phyloP scores from a whole-genome alignment of 2,888 invertebrate species.

The Epirrhoe tristata region DNA sequence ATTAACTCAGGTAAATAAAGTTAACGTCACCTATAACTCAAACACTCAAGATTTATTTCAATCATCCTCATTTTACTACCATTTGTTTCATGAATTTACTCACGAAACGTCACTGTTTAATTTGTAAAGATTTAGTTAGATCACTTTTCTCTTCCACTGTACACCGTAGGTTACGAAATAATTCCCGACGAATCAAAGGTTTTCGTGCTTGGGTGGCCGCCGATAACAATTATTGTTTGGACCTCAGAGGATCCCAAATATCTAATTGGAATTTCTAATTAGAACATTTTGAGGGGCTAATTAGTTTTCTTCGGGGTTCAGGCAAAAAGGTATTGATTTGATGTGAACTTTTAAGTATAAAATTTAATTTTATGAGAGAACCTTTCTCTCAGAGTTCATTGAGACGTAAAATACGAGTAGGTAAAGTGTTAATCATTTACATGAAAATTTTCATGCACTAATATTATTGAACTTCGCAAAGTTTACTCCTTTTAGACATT shows the following conservation, averaged over 20 bases:
- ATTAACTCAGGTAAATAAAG: too few species aligned
- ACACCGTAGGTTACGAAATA: constrained; percentile 61
- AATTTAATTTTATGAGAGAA: constrained; percentile 33
- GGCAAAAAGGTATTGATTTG: constrained; percentile 51
- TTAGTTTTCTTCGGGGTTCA: constrained; percentile 68
- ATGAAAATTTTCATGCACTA: too few species aligned
- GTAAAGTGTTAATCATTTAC: too few species aligned
- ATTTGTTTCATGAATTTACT: too few species aligned
- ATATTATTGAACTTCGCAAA: too few species aligned
- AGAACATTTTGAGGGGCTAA: constrained; percentile 65
- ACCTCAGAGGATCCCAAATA: constrained; percentile 76
- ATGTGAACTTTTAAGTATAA: constrained; percentile 11
- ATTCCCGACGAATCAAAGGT: constrained; percentile 68
- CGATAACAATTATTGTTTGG: constrained; percentile 79
- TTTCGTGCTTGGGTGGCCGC: constrained; percentile 68
- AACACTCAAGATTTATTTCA: too few species aligned
- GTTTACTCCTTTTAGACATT: too few species aligned
- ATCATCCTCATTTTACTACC: too few species aligned
- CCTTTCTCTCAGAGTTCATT: too few species aligned
- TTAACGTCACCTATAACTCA: too few species aligned
- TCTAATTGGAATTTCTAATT: constrained; percentile 84
- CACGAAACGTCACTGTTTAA: too few species aligned
- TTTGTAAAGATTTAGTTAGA: background rate
- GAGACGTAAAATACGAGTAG: too few species aligned
- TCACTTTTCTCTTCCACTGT: constrained; percentile 29